These are phyloP conservation scores for Buathra laborator DNA, from an alignment of 2,888 invertebrate genomes.

Conservation along the genomic window DNA sequence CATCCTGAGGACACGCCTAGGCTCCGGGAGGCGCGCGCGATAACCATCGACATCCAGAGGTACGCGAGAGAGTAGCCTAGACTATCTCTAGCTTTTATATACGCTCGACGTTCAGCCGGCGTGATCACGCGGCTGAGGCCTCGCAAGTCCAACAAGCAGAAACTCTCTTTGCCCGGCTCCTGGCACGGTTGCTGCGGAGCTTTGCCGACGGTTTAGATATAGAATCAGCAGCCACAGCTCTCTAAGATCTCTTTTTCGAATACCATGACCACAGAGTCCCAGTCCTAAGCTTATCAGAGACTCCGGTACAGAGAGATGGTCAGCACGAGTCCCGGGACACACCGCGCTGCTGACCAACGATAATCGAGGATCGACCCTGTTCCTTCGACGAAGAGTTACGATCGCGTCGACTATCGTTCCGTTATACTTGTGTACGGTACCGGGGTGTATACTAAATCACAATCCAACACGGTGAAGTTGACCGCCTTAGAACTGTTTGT, in stretches of 20 bases:
- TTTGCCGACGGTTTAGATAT: neutral
- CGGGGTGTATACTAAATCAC: conserved; percentile 12
- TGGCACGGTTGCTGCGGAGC: conserved; percentile 15
- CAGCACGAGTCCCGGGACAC: conserved; percentile 33
- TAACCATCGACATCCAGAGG: conserved; percentile 72
- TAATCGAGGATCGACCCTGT: conserved; percentile 70
- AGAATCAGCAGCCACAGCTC: conserved; percentile 5
- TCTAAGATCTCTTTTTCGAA: conserved; percentile 57
- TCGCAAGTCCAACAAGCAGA: conserved; percentile 42
- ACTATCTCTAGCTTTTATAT: conserved; percentile 28
- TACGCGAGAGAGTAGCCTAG: conserved; percentile 56
- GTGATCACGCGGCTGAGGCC: conserved; percentile 10
- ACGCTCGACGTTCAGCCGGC: conserved; percentile 16
- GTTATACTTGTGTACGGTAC: conserved; percentile 74
- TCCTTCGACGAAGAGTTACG: conserved; percentile 75
- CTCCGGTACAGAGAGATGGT: conserved; percentile 34
- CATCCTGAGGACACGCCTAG: conserved; percentile 83
- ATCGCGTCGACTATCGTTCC: conserved; percentile 74
- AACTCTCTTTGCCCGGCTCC: conserved; percentile 37
- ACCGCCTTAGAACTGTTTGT: neutral
- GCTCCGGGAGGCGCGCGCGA: conserved; percentile 73
- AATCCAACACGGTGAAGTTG: conserved; percentile 17
- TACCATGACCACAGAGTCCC: conserved; percentile 38
- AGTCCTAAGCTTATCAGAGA: conserved; percentile 60
- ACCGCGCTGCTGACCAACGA: conserved; percentile 57